A percentile compares a stretch with the other conserved stretches of the same genome.
These are phyloP conservation scores for Corythornis cristatus DNA, from an alignment of 2,113 vertebrate species.

Conservation along the genomic window DNA sequence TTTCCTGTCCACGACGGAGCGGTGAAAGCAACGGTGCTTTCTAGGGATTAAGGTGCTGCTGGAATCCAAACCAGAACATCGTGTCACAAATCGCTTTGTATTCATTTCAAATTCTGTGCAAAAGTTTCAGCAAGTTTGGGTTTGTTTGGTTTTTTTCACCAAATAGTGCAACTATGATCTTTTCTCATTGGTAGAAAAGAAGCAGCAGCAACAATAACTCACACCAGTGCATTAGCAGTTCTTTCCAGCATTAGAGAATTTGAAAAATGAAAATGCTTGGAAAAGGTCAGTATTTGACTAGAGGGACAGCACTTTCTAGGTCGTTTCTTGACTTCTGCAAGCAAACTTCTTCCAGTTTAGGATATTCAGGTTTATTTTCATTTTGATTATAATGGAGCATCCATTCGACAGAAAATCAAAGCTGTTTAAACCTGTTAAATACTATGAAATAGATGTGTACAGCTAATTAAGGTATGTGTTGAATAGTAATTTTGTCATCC, in stretches of 20 bases:
- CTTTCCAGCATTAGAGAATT: background rate
- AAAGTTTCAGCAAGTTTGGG: background rate
- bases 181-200: background rate
- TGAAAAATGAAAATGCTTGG: background rate
- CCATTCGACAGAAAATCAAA: slow-evolving; percentile 49
- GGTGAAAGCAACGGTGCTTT: background rate
- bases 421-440: slow-evolving; percentile 67
- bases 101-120: background rate
- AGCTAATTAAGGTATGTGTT: slow-evolving; percentile 84
- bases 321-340: slow-evolving; percentile 18
- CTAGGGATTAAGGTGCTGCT: background rate
- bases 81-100: background rate
- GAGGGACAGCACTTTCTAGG: background rate
- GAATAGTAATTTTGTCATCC: slow-evolving; percentile 86
- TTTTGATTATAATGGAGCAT: slow-evolving; percentile 42
- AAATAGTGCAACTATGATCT: background rate
- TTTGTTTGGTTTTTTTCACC: background rate
- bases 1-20: background rate
- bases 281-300: background rate
- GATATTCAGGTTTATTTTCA: slow-evolving; percentile 32
- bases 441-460: slow-evolving; percentile 75
- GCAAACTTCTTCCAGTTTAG: slow-evolving; percentile 12
- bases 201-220: background rate
- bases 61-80: background rate
- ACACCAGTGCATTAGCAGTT: background rate